These are phyloP conservation scores for Megastigmus dorsalis DNA, from an alignment of 2,888 invertebrate genomes.

Conservation along the genomic window DNA sequence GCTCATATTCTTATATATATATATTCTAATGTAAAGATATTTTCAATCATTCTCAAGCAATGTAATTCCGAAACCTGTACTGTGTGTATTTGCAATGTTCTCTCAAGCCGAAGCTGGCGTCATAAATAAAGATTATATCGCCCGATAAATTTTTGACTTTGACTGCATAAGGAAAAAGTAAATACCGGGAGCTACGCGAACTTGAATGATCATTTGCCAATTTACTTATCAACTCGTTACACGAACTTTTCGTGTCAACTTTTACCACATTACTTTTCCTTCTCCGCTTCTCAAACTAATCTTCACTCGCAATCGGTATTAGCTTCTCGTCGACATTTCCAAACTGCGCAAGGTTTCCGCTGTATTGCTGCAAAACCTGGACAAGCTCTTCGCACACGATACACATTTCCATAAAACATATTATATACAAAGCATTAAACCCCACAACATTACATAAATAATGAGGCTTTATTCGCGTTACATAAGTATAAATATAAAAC, in stretches of 20 bases:
- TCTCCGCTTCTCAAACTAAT: background rate
- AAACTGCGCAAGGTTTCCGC: background rate
- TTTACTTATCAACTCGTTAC: background rate
- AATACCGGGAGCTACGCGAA: background rate
- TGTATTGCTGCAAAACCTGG: background rate
- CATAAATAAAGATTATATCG: conserved; percentile 25
- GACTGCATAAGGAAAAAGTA: conserved; percentile 3
- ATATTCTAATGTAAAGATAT: too few relatives aligned
- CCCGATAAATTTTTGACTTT: conserved; percentile 5
- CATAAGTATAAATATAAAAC: conserved; percentile 8
- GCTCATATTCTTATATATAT: too few relatives aligned
- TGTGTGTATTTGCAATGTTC: too few relatives aligned
- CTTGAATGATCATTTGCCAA: background rate
- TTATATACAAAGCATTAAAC: background rate
- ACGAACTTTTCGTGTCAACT: background rate
- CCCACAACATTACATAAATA: conserved; percentile 8
- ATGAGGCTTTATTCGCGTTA: background rate
- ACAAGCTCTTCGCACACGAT: background rate
- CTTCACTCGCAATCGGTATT: background rate
- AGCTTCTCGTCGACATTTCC: too few relatives aligned
- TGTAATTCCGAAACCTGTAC: too few relatives aligned
- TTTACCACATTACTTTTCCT: background rate
- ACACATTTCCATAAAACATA: background rate
- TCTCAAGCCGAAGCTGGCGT: too few relatives aligned
- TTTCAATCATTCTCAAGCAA: too few relatives aligned